These are phyloP conservation scores for Drosophila ironensis DNA, from an alignment of 1,140 invertebrate genomes.

Conservation along the genomic window DNA sequence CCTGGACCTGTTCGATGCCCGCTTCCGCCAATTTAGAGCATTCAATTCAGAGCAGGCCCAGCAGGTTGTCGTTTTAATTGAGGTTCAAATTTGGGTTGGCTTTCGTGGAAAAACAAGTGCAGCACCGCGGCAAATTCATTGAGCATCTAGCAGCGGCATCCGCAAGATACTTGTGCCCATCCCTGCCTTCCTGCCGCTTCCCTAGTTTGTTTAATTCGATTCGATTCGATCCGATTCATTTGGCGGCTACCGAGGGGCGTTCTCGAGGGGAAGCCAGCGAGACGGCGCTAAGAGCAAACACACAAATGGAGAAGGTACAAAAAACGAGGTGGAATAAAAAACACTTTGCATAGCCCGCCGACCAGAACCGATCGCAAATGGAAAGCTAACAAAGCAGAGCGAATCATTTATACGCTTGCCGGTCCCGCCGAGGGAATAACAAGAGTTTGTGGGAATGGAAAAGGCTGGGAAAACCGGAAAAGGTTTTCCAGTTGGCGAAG, in stretches of 20 bases:
- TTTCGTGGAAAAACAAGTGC: slow-evolving; percentile 49
- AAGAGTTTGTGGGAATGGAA: too few species aligned
- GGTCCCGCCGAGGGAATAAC: too few species aligned
- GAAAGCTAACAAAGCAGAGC: slow-evolving; percentile 33
- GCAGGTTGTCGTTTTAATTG: slow-evolving; percentile 70
- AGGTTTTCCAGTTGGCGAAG: too few species aligned
- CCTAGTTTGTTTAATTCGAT: slow-evolving; percentile 8
- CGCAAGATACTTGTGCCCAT: not conserved
- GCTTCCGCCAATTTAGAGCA: slow-evolving; percentile 66
- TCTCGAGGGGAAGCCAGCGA: slow-evolving; percentile 19
- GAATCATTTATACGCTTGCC: slow-evolving; percentile 16
- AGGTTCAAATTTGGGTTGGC: slow-evolving; percentile 23
- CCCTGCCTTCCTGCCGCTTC: not conserved
- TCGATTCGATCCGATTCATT: slow-evolving; percentile 17
- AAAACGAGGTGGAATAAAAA: too few species aligned
- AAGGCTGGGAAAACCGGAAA: slow-evolving; percentile 28
- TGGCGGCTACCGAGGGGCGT: not conserved
- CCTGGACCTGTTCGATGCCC: slow-evolving; percentile 6
- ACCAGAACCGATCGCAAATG: slow-evolving; percentile 27
- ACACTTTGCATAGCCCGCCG: slow-evolving; percentile 37
- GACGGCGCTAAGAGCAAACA: slow-evolving; percentile 37
- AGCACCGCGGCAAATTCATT: slow-evolving; percentile 37
- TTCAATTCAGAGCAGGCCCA: slow-evolving; percentile 40
- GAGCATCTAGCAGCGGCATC: slow-evolving; percentile 9
- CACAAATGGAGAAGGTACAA: too few species aligned